Base-by-base conservation (phyloP, 2,888 invertebrate species). In the Mesochorus sp. region DNA sequence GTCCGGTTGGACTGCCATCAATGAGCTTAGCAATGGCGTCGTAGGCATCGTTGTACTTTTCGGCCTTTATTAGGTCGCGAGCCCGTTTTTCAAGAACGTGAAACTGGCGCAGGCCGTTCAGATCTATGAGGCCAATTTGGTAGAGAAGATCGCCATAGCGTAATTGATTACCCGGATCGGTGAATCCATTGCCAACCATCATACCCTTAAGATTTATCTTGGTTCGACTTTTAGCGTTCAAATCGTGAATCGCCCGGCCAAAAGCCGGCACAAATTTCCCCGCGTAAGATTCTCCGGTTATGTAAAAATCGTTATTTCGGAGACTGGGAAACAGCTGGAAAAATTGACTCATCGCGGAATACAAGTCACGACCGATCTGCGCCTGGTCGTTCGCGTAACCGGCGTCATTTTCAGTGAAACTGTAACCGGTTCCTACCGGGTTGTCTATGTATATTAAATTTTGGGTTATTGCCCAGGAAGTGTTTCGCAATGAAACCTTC, bases 351-450 rank as follows among this genome's bases (percentile, higher is more conserved):
- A 97, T 85, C 0, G 95, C 95, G 66, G 93, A 93, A 86, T 97
- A 95, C 3, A 98, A 90, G 88, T 98, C 95, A 62, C 94, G 93
- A 0, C 96, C 97, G 1, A 98, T 96, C 87, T 95, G 94, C 0
- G 93, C 94, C 90, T 98, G 95, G 88, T 96, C 95, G 3, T 92
- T 93, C 5, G 96, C 95, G 90, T 96, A 98, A 0, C 98, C 97
- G 70, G 91, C 93, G 14, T 95, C 94, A 68, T 93, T 91, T 2
- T 94, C 93, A 0, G 98, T 97, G 86, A 97, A 98, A 91, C 98
- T 98, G 88, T 95, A 98, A 0, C 98, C 98, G 1, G 97, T 95
- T 2, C 97, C 97, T 0, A 97, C 98, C 0, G 98, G 98, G 90
- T 97, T 98, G 89, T 98, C 98, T 70, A 98, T 95, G 88, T 96